Evolutionary conservation across 1,140 invertebrate genomes (phyloP).

Genomic region (Pseudobourletiella spinata): DNA sequence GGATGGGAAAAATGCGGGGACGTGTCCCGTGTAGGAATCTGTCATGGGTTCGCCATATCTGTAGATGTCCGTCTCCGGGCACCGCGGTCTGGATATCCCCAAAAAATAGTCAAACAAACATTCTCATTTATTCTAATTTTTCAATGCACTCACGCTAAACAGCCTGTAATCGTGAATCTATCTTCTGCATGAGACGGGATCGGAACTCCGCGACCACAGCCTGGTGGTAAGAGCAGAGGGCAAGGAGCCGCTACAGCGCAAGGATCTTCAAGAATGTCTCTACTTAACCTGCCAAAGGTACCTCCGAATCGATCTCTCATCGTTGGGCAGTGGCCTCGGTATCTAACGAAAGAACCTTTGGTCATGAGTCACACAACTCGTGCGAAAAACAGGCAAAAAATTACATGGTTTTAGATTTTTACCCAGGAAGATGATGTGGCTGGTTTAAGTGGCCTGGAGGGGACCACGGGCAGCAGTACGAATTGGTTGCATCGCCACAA

Average conservation of each 20-base stretch:
- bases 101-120: not conserved
- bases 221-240: not conserved
- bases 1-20: not conserved
- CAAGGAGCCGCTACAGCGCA: not conserved
- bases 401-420: not conserved
- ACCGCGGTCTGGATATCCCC: not conserved
- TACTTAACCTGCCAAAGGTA: not conserved
- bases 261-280: not conserved
- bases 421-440: slow-evolving; percentile 33
- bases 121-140: not conserved
- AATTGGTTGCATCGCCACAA: not conserved
- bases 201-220: not conserved
- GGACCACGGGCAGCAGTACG: not conserved
- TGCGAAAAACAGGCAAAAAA: not conserved
- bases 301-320: slow-evolving; percentile 19
- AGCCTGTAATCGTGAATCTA: not conserved
- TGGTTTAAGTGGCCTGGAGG: slow-evolving; percentile 23
- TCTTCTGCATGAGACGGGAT: not conserved
- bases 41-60: not conserved
- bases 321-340: slow-evolving; percentile 20
- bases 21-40: not conserved
- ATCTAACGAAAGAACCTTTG: too few relatives aligned
- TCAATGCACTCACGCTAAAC: not conserved
- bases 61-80: not conserved
- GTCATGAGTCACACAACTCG: too few relatives aligned